Evolutionary conservation across 2,113 vertebrate genomes (phyloP).

Genomic region (Arenaria interpres): DNA sequence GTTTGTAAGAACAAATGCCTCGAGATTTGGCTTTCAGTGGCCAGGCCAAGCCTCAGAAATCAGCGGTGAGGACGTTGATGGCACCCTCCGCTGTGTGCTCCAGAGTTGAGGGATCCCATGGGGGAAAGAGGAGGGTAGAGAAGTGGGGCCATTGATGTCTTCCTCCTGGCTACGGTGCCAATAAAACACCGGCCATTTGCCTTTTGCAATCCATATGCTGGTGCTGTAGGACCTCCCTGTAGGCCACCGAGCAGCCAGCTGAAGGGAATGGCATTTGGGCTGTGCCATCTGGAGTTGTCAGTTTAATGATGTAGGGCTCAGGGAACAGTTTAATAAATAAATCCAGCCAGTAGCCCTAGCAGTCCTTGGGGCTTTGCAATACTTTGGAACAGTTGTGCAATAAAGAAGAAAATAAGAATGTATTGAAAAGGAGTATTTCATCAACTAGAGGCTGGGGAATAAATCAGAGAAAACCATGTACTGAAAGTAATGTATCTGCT

Average conservation of each 20-base stretch:
- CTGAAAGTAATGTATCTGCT: background rate
- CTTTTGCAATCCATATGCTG: background rate
- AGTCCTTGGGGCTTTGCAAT: background rate
- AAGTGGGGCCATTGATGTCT: background rate
- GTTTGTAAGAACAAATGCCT: background rate
- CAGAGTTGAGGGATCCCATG: fast-evolving
- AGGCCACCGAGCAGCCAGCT: background rate
- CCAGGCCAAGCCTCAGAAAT: background rate
- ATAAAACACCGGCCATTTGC: background rate
- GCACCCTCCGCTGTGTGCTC: background rate
- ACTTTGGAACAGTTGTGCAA: background rate
- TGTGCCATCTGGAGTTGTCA: background rate
- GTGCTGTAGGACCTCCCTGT: background rate
- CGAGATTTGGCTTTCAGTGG: background rate
- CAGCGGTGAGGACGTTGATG: background rate
- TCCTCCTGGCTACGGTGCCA: background rate
- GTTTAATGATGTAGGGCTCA: background rate
- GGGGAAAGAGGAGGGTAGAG: background rate
- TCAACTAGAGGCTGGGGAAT: background rate
- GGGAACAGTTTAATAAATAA: background rate
- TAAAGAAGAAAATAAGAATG: background rate
- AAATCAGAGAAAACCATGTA: background rate
- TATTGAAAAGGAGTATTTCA: background rate
- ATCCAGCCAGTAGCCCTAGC: background rate
- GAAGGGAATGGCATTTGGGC: background rate